These are phyloP conservation scores for Parazoanthus darwini DNA, from an alignment of 92 coral and sea anemone species.

Conservation along the genomic window DNA sequence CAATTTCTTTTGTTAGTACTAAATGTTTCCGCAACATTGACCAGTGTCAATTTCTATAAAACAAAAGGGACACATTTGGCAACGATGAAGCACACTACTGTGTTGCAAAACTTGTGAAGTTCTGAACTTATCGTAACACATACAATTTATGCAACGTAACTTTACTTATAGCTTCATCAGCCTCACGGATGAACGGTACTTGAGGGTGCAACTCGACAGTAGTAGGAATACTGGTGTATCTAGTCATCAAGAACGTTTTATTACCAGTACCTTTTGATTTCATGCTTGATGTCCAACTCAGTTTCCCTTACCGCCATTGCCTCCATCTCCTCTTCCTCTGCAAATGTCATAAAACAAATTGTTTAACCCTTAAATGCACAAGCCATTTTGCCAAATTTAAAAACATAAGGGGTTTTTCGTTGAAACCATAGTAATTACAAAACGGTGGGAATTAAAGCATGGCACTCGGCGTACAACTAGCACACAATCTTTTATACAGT, in stretches of 20 bases:
- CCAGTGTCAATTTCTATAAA: background rate
- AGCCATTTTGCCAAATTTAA: background rate
- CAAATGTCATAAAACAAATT: conserved; percentile 15
- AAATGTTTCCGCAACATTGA: background rate
- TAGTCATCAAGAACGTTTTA: background rate
- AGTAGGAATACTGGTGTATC: background rate
- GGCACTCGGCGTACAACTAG: too few species aligned
- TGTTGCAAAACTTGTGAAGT: background rate
- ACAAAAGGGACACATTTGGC: background rate
- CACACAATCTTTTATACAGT: too few species aligned
- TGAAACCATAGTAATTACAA: too few species aligned
- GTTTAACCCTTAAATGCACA: background rate
- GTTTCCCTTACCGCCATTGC: conserved; percentile 82
- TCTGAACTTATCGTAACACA: background rate
- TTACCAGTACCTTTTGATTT: conserved; percentile 15
- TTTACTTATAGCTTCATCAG: too few species aligned
- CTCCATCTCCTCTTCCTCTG: conserved; percentile 94
- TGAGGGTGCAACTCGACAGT: background rate
- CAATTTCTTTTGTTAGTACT: too few species aligned
- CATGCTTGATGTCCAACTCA: conserved; percentile 70
- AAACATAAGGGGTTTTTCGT: background rate
- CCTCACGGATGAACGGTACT: background rate
- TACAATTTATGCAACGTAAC: too few species aligned
- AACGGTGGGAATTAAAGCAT: too few species aligned
- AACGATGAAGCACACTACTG: background rate